phyloP scores from a whole-genome alignment of 1,140 invertebrate species.

The Atta cephalotes region DNA sequence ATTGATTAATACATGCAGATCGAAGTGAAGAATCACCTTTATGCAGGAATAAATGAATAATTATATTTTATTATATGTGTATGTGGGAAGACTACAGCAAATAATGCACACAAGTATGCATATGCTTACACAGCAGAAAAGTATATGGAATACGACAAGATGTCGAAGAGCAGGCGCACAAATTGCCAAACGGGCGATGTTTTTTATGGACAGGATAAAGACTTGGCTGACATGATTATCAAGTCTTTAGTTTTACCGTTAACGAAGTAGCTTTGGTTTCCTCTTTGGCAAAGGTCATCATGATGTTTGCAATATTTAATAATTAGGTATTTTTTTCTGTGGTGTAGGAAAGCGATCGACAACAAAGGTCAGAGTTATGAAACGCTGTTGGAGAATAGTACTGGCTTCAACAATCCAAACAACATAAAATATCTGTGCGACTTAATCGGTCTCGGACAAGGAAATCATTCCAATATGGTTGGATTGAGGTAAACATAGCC shows the following conservation, averaged over 20 bases:
- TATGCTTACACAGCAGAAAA: slow-evolving; percentile 2
- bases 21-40: slow-evolving; percentile 63
- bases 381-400: slow-evolving; percentile 93
- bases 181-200: slow-evolving; percentile 12
- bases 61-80: slow-evolving; percentile 41
- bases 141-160: slow-evolving; percentile 52
- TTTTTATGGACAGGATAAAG: slow-evolving; percentile 39
- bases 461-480: slow-evolving; percentile 91
- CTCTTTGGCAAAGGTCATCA: slow-evolving; percentile 71
- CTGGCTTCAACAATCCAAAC: slow-evolving; percentile 96
- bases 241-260: slow-evolving; percentile 81
- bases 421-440: slow-evolving; percentile 93
- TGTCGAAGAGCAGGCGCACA: slow-evolving; percentile 53
- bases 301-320: slow-evolving; percentile 60
- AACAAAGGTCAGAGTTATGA: slow-evolving; percentile 93
- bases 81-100: slow-evolving; percentile 16
- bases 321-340: slow-evolving; percentile 79
- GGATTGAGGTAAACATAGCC: slow-evolving; percentile 88
- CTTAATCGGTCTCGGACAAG: slow-evolving; percentile 90
- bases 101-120: slow-evolving; percentile 46
- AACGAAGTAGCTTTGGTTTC: slow-evolving; percentile 80
- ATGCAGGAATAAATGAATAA: slow-evolving; percentile 49
- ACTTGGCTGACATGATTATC: slow-evolving; percentile 74
- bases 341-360: slow-evolving; percentile 92
- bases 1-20: slow-evolving; percentile 75